Evolutionary conservation across 2,113 vertebrate species (phyloP).

Genomic region (Alosa alosa): DNA sequence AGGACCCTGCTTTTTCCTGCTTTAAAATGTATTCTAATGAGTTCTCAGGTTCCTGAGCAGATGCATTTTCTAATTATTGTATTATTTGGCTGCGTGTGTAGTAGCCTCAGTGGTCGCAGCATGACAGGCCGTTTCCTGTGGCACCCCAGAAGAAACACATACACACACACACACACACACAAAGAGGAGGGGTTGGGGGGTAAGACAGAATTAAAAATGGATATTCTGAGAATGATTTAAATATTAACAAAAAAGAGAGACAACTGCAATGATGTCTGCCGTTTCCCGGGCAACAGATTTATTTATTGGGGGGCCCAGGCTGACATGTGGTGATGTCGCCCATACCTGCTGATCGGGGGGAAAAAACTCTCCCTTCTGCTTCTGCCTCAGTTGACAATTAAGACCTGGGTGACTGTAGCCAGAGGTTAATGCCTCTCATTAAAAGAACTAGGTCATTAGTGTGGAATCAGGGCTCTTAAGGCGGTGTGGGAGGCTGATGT

Average conservation of each 20-base stretch:
- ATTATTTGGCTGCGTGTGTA: constrained; percentile 77
- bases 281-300: constrained; percentile 89
- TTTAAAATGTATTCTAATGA: constrained; percentile 69
- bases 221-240: constrained; percentile 24
- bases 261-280: constrained; percentile 68
- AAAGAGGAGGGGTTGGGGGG: neutral
- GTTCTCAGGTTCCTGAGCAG: constrained; percentile 71
- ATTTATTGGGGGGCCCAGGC: constrained; percentile 83
- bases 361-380: constrained; percentile 77
- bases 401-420: constrained; percentile 99
- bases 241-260: constrained; percentile 38
- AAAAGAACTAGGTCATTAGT: constrained; percentile 99
- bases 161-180: neutral
- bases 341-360: constrained; percentile 90
- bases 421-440: constrained; percentile 99
- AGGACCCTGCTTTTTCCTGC: constrained; percentile 53
- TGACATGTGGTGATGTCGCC: constrained; percentile 89
- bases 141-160: constrained; percentile 31
- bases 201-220: constrained; percentile 16
- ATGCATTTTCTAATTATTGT: constrained; percentile 83
- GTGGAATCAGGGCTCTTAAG: constrained; percentile 99
- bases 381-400: constrained; percentile 98
- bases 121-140: constrained; percentile 73
- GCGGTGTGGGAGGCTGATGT: constrained; percentile 69
- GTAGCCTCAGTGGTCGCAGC: constrained; percentile 72